A percentile compares a stretch with the other conserved stretches of the same genome.
Evolutionary conservation across 1,140 invertebrate species (phyloP).

Genomic region (Hypothenemus hampei): DNA sequence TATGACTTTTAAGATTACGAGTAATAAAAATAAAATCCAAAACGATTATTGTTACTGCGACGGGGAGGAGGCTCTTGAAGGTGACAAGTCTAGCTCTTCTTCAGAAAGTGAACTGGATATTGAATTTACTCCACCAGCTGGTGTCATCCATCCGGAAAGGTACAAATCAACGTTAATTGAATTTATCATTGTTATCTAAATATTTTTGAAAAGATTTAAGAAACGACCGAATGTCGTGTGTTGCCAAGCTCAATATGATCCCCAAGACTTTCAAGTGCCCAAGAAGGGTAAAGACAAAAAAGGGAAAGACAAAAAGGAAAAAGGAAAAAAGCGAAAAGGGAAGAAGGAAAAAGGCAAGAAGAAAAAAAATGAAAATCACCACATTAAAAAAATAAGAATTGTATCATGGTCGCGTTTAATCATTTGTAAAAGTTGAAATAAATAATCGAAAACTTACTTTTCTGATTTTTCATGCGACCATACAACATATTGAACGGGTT

Average conservation of each 20-base stretch:
- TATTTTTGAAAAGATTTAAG: slow-evolving; percentile 32
- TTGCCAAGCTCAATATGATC: slow-evolving; percentile 39
- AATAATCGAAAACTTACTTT: slow-evolving; percentile 24
- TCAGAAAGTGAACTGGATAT: slow-evolving; percentile 43
- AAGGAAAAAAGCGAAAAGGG: slow-evolving; percentile 26
- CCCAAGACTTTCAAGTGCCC: slow-evolving; percentile 31
- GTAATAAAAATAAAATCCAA: slow-evolving; percentile 44
- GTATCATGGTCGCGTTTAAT: too few relatives aligned
- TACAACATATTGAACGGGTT: slow-evolving; percentile 9
- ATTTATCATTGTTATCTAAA: neutral
- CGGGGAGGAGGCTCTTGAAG: slow-evolving; percentile 13
- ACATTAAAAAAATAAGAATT: too few relatives aligned
- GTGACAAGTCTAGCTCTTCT: slow-evolving; percentile 4
- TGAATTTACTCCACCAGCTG: slow-evolving; percentile 44
- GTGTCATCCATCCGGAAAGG: slow-evolving; percentile 40
- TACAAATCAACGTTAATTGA: neutral
- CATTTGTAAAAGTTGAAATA: slow-evolving; percentile 2
- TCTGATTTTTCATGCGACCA: neutral
- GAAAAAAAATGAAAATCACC: slow-evolving; percentile 4
- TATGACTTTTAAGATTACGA: slow-evolving; percentile 53
- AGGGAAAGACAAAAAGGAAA: slow-evolving; percentile 29
- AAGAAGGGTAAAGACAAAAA: slow-evolving; percentile 26
- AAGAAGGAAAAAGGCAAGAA: slow-evolving; percentile 19
- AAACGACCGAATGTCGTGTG: slow-evolving; percentile 38
- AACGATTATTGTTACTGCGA: slow-evolving; percentile 31